Evolutionary conservation across 2,113 vertebrate genomes (phyloP).

Genomic region (Scopus umbretta): DNA sequence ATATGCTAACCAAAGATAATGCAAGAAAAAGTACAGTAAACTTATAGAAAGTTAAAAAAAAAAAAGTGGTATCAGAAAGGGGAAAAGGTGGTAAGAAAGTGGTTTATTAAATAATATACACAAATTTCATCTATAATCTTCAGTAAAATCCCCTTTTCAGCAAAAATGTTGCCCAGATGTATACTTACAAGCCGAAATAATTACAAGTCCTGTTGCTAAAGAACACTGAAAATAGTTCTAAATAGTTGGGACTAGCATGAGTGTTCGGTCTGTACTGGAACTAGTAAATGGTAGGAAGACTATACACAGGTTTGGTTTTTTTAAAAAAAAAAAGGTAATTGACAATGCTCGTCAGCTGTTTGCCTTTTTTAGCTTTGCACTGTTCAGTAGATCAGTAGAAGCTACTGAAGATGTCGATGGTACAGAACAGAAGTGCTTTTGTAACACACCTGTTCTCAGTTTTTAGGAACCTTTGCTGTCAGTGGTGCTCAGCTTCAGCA

Average conservation of each 20-base stretch:
- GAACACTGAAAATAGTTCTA: neutral
- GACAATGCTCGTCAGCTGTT: neutral
- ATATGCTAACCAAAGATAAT: neutral
- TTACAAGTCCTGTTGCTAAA: neutral
- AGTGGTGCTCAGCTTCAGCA: neutral
- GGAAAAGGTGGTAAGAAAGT: neutral
- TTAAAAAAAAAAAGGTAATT: no score
- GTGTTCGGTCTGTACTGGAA: neutral
- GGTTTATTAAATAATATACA: neutral
- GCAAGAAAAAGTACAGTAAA: neutral
- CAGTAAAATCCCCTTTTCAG: neutral
- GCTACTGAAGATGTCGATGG: neutral
- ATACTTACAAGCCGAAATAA: neutral
- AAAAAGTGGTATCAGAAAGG: neutral
- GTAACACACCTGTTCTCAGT: neutral
- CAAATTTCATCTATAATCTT: neutral
- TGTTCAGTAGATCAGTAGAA: neutral
- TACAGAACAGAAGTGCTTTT: neutral
- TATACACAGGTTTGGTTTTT: no score
- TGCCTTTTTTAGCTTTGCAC: neutral
- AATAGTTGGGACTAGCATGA: neutral
- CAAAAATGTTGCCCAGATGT: neutral
- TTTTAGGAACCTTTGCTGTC: neutral
- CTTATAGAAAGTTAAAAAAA: neutral
- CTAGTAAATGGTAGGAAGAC: neutral